phyloP scores from a whole-genome alignment of 1,140 invertebrate genomes.

The Drosophila kohkoa region DNA sequence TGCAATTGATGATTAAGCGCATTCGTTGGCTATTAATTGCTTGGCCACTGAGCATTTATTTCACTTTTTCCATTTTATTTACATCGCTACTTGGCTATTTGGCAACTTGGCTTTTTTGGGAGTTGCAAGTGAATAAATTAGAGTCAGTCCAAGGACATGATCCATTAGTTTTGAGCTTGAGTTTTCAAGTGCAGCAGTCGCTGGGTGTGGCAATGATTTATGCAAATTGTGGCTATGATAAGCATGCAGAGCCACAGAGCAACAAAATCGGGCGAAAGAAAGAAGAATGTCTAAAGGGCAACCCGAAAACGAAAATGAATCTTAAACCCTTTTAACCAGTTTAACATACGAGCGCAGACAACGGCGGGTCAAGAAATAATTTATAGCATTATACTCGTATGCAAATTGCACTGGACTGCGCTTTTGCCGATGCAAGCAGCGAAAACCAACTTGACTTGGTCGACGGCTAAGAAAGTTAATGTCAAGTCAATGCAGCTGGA shows the following conservation, averaged over 20 bases:
- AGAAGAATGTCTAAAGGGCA: slow-evolving; percentile 1
- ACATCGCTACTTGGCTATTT: not conserved
- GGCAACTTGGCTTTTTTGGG: not conserved
- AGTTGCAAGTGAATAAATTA: slow-evolving; percentile 50
- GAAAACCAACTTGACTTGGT: slow-evolving; percentile 1
- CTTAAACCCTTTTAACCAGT: slow-evolving; percentile 16
- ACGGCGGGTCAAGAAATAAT: slow-evolving; percentile 53
- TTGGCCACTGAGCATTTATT: slow-evolving; percentile 30
- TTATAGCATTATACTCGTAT: slow-evolving; percentile 51
- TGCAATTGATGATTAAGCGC: slow-evolving; percentile 69
- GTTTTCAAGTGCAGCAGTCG: slow-evolving; percentile 8
- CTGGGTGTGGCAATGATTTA: slow-evolving; percentile 62
- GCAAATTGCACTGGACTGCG: slow-evolving; percentile 48
- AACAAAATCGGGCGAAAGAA: not conserved
- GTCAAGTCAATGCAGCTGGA: slow-evolving; percentile 1
- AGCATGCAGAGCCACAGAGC: not conserved
- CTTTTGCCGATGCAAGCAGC: slow-evolving; percentile 21
- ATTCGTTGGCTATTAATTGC: slow-evolving; percentile 56
- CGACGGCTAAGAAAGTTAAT: slow-evolving; percentile 3
- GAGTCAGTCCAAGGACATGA: slow-evolving; percentile 51
- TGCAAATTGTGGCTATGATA: slow-evolving; percentile 54
- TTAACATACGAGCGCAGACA: slow-evolving; percentile 10
- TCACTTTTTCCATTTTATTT: not conserved
- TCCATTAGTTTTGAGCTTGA: slow-evolving; percentile 17
- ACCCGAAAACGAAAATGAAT: not conserved